Evolutionary conservation across 2,113 vertebrate genomes (phyloP), one percentile per base, ranked within the genome.

Genomic region (Misgurnus mizolepis): DNA sequence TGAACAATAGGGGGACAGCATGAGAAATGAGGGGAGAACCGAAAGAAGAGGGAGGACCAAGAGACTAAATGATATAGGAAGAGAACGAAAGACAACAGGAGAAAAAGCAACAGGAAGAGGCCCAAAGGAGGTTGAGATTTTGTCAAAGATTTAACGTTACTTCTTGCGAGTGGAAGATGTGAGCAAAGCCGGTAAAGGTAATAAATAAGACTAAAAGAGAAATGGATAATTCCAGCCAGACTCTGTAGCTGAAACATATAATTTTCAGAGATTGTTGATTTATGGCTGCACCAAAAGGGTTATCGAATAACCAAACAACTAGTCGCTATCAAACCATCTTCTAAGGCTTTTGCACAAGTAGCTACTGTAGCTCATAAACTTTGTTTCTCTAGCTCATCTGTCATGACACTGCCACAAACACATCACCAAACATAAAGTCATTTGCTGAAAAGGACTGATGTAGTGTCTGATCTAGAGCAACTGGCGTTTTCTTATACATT

Each of bases 61-160:
- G 8, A 43, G 47, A 43, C 14, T 18, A 39, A 55, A 53, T 34
- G 70, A 53, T 58, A 40, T 17, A 22, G 22, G 22, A 22, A 22
- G 22, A 22, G 22, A 22, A 22, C 15, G 60, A 53, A 73, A 22
- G 47, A 45, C 10, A 5, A 15, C 65, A 17, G 40, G 14, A 17
- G 40, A 17, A n/a, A 73, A 45, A 55, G n/a, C 22, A 62, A 50
- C 34, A n/a, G 60, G 41, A 55, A 67, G 9, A 58, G 45, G 8
- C 18, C 45, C 7, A 45, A n/a, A 22, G 15, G 17, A 17, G 27
- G 27, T 34, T 1, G 2, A 62, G 4, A 64, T n/a, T 43, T 79
- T 60, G 49, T 40, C 55, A n/a, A 10, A 55, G 64, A 81, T 78
- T 77, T 69, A 80, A 56, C 72, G 60, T 41, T 68, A 66, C 67